Conservation (phyloP, 2,888 invertebrate species). For the Noctua janthe region DNA sequence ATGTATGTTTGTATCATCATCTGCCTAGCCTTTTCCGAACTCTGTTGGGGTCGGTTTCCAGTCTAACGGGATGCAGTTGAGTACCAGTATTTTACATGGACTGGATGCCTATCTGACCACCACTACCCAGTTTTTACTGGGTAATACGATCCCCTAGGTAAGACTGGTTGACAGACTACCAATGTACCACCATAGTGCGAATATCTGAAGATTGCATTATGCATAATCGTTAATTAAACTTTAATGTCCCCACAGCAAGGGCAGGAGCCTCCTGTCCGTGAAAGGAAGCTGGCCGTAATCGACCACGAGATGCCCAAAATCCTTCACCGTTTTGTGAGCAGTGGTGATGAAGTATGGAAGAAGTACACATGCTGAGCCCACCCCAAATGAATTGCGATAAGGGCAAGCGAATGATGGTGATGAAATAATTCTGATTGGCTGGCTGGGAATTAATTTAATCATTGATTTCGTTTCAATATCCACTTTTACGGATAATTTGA, state of each 20-base stretch:
- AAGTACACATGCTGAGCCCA: background rate
- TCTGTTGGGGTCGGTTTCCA: background rate
- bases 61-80: background rate
- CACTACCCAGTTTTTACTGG: background rate
- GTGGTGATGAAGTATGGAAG: background rate
- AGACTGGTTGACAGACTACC: background rate
- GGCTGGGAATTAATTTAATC: background rate
- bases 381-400: background rate
- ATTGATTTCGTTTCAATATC: background rate
- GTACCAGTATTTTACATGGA: background rate
- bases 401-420: background rate
- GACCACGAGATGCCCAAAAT: too few species aligned
- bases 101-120: background rate
- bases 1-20: background rate
- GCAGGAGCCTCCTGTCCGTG: background rate
- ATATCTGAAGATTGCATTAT: background rate
- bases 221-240: background rate
- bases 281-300: background rate
- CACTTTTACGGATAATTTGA: constrained; percentile 12
- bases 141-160: background rate
- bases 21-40: background rate
- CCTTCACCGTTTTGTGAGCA: background rate
- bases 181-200: background rate
- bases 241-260: background rate
- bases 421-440: background rate